A percentile compares a stretch with the other conserved stretches of the same genome.
These are phyloP conservation scores for Berghia stephanieae DNA, from an alignment of 1,140 invertebrate genomes.

Conservation along the genomic window DNA sequence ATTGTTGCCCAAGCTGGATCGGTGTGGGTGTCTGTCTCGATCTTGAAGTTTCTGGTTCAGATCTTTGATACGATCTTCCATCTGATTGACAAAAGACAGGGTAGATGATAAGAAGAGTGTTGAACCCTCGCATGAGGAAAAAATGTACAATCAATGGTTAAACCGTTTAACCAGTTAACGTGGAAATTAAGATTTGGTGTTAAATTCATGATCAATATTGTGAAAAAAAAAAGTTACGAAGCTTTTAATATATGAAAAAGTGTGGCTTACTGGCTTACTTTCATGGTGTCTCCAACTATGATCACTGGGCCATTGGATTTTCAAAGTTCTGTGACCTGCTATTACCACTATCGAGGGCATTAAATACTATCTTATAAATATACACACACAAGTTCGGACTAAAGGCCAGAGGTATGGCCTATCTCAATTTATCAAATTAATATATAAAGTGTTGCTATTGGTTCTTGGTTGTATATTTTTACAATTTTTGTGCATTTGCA, in stretches of 20 bases:
- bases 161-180: neutral
- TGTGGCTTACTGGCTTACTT: no score
- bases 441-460: no score
- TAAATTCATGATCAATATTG: neutral
- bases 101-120: neutral
- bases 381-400: no score
- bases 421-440: no score
- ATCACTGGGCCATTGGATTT: no score
- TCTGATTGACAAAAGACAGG: constrained; percentile 45
- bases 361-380: no score
- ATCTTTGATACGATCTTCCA: constrained; percentile 53
- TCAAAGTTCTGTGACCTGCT: no score
- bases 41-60: constrained; percentile 49
- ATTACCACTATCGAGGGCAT: neutral
- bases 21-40: constrained; percentile 16
- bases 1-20: constrained; percentile 7
- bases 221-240: neutral
- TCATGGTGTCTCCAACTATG: no score
- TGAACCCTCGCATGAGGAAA: neutral
- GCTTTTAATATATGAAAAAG: neutral
- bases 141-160: neutral
- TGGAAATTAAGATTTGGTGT: neutral
- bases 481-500: no score
- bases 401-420: no score
- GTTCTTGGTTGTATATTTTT: no score